phyloP scores from a whole-genome alignment of 2,797 vertebrate genomes.

The Cyclura pinguis region DNA sequence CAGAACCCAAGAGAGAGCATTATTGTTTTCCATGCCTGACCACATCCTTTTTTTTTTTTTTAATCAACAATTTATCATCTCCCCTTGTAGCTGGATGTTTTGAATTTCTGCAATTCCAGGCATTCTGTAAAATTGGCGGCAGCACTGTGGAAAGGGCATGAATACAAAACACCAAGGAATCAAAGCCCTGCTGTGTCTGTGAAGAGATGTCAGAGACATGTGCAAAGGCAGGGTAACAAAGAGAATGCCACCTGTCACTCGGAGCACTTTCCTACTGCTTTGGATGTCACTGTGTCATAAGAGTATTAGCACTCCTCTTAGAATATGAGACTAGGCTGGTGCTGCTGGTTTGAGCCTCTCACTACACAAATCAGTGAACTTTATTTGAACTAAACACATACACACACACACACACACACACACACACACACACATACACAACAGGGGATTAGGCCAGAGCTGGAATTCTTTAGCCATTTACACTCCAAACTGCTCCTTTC shows the following conservation, averaged over 20 bases:
- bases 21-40: constrained; percentile 62
- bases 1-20: constrained; percentile 59
- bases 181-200: constrained; percentile 62
- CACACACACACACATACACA: background rate
- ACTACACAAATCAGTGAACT: constrained; percentile 30
- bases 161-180: constrained; percentile 64
- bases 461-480: constrained; percentile 29
- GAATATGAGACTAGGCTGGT: background rate
- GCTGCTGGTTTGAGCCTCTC: constrained; percentile 4
- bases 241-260: constrained; percentile 70
- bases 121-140: constrained; percentile 58
- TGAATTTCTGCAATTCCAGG: constrained; percentile 74
- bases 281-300: constrained; percentile 50
- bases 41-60: constrained; percentile 49
- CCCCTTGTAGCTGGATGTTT: constrained; percentile 57
- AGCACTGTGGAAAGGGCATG: constrained; percentile 57
- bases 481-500: background rate
- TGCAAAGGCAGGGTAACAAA: constrained; percentile 64
- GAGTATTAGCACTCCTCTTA: constrained; percentile 55
- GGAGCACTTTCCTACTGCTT: constrained; percentile 54
- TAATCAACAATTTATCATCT: constrained; percentile 67
- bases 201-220: constrained; percentile 52
- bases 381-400: constrained; percentile 27
- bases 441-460: background rate
- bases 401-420: background rate